phyloP scores from a whole-genome alignment of 2,797 vertebrate genomes.

The Momotus momota region DNA sequence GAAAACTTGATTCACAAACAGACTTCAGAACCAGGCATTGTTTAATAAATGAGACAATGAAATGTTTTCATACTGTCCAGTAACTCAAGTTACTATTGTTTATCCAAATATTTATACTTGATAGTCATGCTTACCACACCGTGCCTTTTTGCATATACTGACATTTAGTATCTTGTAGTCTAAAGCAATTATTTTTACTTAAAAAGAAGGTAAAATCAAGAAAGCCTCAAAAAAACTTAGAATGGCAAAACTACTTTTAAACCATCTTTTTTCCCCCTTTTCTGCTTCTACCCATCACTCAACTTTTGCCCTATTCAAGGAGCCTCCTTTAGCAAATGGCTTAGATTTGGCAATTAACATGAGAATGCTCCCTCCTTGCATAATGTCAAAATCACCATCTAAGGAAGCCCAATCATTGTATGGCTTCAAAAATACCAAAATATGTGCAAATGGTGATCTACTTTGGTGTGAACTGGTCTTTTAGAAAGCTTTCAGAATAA shows the following conservation, averaged over 20 bases:
- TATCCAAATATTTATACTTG: slow-evolving; percentile 19
- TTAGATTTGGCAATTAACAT: slow-evolving; percentile 75
- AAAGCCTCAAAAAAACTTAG: neutral
- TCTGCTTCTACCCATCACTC: slow-evolving; percentile 34
- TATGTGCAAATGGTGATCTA: slow-evolving; percentile 20
- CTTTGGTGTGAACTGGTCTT: slow-evolving; percentile 34
- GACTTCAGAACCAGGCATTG: neutral
- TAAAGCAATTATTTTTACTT: slow-evolving; percentile 57
- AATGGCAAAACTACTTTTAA: slow-evolving; percentile 8
- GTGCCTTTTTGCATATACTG: slow-evolving; percentile 23
- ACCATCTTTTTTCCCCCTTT: neutral
- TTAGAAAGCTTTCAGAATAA: slow-evolving; percentile 40
- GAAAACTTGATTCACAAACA: slow-evolving; percentile 1
- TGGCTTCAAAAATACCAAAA: slow-evolving; percentile 53
- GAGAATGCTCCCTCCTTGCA: slow-evolving; percentile 68
- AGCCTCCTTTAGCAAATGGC: slow-evolving; percentile 64
- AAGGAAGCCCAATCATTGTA: slow-evolving; percentile 47
- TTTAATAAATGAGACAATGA: slow-evolving; percentile 12
- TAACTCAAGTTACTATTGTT: slow-evolving; percentile 25
- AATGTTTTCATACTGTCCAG: slow-evolving; percentile 20
- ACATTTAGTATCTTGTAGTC: slow-evolving; percentile 21
- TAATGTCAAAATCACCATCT: slow-evolving; percentile 72
- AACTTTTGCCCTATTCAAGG: slow-evolving; percentile 74
- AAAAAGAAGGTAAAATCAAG: slow-evolving; percentile 14
- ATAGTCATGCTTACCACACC: slow-evolving; percentile 1